These are phyloP conservation scores for Sebastolobus altivelis DNA, from an alignment of 2,797 vertebrate species.

Conservation along the genomic window DNA sequence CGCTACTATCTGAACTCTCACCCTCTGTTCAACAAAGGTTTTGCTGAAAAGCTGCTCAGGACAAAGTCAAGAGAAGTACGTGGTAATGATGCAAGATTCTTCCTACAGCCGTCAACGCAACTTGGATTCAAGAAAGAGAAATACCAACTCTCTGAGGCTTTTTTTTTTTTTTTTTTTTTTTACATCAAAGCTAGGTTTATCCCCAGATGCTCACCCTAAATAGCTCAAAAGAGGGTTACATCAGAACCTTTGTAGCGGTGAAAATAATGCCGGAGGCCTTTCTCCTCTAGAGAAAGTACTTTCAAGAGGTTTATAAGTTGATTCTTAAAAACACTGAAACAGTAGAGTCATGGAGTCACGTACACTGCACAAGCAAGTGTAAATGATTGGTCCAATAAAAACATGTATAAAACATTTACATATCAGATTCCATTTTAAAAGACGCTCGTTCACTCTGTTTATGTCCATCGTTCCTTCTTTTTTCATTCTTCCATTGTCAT, in stretches of 20 bases:
- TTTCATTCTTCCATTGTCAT: background rate
- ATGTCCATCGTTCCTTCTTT: background rate
- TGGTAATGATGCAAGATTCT: constrained; percentile 13
- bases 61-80: background rate
- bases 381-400: constrained; percentile 35
- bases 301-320: constrained; percentile 1
- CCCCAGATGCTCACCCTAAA: constrained; percentile 5
- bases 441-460: background rate
- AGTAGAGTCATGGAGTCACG: background rate
- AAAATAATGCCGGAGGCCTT: constrained; percentile 16
- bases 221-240: constrained; percentile 10
- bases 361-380: constrained; percentile 4
- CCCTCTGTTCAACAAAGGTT: background rate
- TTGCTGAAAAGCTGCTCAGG: background rate
- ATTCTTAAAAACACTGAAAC: constrained; percentile 20
- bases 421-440: background rate
- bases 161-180: background rate
- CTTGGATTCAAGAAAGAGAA: constrained; percentile 19
- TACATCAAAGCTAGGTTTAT: constrained; percentile 40
- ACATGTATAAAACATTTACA: constrained; percentile 32
- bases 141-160: background rate
- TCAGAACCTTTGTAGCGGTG: background rate
- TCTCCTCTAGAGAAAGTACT: background rate
- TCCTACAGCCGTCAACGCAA: constrained; percentile 1
- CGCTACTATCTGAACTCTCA: background rate